Base-by-base conservation (phyloP, 2,888 invertebrate genomes). In the Cephus rjabovi region DNA sequence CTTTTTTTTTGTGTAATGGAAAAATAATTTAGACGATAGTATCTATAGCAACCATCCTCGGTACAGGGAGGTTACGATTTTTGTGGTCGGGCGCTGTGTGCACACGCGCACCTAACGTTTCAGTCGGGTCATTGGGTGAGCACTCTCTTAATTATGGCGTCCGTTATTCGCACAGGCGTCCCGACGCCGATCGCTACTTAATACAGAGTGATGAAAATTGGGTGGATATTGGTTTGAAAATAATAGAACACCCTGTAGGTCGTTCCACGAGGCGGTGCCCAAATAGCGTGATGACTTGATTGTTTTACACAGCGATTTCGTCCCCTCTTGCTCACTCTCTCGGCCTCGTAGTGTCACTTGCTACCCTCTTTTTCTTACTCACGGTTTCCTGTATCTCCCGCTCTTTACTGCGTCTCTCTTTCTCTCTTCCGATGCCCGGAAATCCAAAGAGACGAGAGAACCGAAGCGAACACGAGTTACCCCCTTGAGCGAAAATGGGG, bases 221-320 rank as follows among this genome's bases (percentile, higher is more conserved):
- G 70, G 33, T 30, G 70, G n/a, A 33, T 30, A 70, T 70, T 70
- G 35, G 75, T 79, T 78, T 77, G 77, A 76, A 79, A 84, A 81
- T 80, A 81, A 81, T 75, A 82, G 79, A 76, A 75, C 71, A 80
- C 78, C 76, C 75, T 40, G 79, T 68, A 75, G 73, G 74, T 30
- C 74, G 74, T 81, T 83, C 81, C 83, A 82, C 80, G 81, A 81
- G 35, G 83, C 76, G 77, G 77, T 78, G 78, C 79, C 81, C 82
- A 82, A 81, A 85, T 84, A 84, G 84, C 84, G 83, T 80, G 85
- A 86, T 85, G 86, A 87, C 87, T 83, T 81, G 86, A 87, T 87
- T 88, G 87, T 87, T 87, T 86, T 83, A 82, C 84, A 79, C 82
- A 80, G 79, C 82, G 82, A 82, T 85, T 84, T 81, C 79, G 76